Conservation (phyloP, 2,113 vertebrate species). For the Poeciliopsis prolifica region DNA sequence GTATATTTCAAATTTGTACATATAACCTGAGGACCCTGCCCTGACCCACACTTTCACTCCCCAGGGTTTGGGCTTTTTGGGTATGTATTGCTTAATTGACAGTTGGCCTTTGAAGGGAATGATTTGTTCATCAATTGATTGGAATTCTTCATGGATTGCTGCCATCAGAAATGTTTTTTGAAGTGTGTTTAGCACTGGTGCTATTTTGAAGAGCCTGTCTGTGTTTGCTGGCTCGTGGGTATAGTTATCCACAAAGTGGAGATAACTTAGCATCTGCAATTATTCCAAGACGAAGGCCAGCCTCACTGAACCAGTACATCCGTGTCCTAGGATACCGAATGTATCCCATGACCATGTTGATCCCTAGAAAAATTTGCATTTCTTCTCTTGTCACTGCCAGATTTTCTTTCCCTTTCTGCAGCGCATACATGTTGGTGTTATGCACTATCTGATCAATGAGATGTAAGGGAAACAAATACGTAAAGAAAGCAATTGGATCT, state of each 20-base stretch:
- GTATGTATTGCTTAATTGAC: no score
- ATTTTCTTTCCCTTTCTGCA: neutral
- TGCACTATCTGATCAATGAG: neutral
- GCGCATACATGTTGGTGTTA: neutral
- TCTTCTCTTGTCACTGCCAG: neutral
- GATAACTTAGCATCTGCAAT: neutral
- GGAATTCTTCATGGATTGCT: no score
- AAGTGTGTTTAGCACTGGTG: no score
- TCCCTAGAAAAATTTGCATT: neutral
- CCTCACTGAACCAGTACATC: constrained; percentile 4
- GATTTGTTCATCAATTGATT: no score
- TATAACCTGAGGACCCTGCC: no score
- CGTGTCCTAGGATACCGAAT: neutral
- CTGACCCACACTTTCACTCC: no score
- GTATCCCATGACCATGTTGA: constrained; percentile 5
- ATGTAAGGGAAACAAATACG: neutral
- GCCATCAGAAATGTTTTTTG: no score
- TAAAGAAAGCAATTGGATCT: neutral
- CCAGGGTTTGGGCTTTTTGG: no score
- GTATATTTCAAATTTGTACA: no score
- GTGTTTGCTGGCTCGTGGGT: neutral
- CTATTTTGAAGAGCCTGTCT: no score
- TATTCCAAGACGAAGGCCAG: neutral
- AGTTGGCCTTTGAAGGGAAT: no score
- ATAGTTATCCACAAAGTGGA: neutral